Evolutionary conservation across 1,140 invertebrate species (phyloP), one percentile per base, ranked within the genome.

Genomic region (Drosophila ironensis): DNA sequence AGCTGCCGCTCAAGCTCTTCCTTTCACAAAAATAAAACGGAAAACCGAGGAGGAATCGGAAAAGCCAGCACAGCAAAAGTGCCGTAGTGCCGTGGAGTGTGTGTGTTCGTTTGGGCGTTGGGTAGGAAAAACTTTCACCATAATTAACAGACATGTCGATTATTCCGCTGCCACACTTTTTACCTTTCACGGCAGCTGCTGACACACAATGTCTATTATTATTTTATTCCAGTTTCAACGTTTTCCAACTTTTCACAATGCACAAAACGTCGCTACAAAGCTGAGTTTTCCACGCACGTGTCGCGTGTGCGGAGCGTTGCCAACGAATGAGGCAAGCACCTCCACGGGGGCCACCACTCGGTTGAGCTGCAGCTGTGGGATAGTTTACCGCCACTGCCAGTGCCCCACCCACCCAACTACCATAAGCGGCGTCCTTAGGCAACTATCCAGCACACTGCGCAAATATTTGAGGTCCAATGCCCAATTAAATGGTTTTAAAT

Each of bases 121-220:
- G 30, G 11, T 33, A 24, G 51, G 48, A 38, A 86, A 56, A 84
- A 84, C 80, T 84, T 84, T 86, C 80, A 84, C 78, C 82, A 86
- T 84, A 84, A 84, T 84, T 84, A 84, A 84, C 78, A 86, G 78
- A 86, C 80, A 86, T 86, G 78, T 86, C 80, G 78, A 86, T 84
- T 84, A 86, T 73, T 74, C 78, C 78, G 86, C 60, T 84, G 59
- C 46, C 80, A 70, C 50, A 86, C 64, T 74, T 74, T 86, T 84
- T 86, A 86, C 80, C 78, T 86, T 82, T 84, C 57, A 48, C 76
- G 73, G 50, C 69, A 86, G 70, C 64, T 86, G 64, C 45, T 72
- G 45, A 51, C 45, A 38, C 20, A 41, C 50, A 30, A 9, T 69
- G 52, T 69, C 40, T 69, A 48, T 69, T 69, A 40, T 51, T 71